Percentiles rank a stretch among this genome's conserved stretches.
Conservation (phyloP, 2,888 invertebrate species). For the Hirtodrosophila alboralis region DNA sequence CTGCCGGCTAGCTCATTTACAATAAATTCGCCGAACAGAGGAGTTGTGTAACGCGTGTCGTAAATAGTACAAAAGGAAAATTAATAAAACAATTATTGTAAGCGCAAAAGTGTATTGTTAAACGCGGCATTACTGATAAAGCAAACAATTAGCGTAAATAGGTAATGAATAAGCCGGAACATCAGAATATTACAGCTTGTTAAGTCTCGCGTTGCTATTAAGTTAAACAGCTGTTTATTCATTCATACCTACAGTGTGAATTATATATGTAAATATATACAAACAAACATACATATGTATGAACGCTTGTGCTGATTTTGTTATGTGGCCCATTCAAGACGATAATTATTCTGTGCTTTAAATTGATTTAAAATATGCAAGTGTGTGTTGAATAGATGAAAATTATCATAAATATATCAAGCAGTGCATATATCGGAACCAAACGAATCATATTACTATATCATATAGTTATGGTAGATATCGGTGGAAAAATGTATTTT, state of each 20-base stretch:
- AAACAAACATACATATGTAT: neutral
- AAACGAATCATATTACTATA: too few relatives aligned
- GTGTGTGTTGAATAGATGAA: too few relatives aligned
- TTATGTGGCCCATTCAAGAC: neutral
- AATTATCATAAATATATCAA: too few relatives aligned
- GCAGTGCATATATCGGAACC: too few relatives aligned
- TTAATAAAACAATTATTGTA: too few relatives aligned
- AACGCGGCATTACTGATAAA: constrained; percentile 37
- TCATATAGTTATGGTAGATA: too few relatives aligned
- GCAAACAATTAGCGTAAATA: constrained; percentile 34
- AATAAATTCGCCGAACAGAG: constrained; percentile 23
- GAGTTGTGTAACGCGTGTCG: constrained; percentile 9
- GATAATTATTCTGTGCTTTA: too few relatives aligned
- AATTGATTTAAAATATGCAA: too few relatives aligned
- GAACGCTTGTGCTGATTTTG: constrained; percentile 11
- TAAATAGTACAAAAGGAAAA: constrained; percentile 8
- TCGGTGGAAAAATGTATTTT: too few relatives aligned
- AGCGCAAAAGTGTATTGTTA: constrained; percentile 29
- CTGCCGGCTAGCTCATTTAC: constrained; percentile 39
- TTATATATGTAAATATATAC: neutral
- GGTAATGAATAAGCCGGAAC: constrained; percentile 37
- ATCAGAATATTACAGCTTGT: constrained; percentile 18
- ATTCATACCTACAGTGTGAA: constrained; percentile 1
- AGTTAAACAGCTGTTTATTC: constrained; percentile 26
- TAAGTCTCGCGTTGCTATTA: neutral